Conservation (phyloP, 2,888 invertebrate species). For the Prosopocoilus inquinatus region DNA sequence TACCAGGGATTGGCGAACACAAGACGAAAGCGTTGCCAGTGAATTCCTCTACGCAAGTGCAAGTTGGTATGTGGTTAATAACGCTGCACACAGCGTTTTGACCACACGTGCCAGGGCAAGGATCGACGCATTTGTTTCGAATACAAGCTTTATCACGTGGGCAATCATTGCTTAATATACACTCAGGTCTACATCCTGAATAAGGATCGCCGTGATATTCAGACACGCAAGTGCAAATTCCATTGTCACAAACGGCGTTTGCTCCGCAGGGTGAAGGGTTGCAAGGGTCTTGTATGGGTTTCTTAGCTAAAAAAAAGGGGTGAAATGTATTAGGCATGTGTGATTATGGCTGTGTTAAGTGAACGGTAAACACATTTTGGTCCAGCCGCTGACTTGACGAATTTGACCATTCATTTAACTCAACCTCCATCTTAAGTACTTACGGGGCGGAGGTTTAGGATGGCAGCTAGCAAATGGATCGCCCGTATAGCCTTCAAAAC, state of each 20-base stretch:
- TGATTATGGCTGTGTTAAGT: not conserved
- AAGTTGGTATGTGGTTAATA: conserved; percentile 72
- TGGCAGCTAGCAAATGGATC: conserved; percentile 57
- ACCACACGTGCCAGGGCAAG: conserved; percentile 73
- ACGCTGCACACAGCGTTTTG: conserved; percentile 68
- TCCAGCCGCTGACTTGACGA: not conserved
- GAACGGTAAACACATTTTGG: not conserved
- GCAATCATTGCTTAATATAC: conserved; percentile 68
- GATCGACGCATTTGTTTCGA: conserved; percentile 69
- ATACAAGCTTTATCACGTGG: conserved; percentile 66
- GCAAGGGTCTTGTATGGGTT: conserved; percentile 59
- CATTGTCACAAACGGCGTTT: conserved; percentile 67
- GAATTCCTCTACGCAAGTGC: conserved; percentile 56
- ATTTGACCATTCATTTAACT: not conserved
- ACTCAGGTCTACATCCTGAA: conserved; percentile 68
- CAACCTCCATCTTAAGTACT: conserved; percentile 6
- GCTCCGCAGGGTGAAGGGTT: conserved; percentile 71
- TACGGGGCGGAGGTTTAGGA: conserved; percentile 40
- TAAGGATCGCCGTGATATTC: conserved; percentile 72
- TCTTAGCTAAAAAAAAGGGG: conserved; percentile 22
- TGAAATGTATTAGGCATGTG: too few relatives aligned
- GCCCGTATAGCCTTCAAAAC: conserved; percentile 61
- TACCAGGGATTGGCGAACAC: conserved; percentile 57
- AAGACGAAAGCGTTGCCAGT: conserved; percentile 71
- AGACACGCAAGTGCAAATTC: conserved; percentile 65